Base-by-base conservation (phyloP, 2,888 invertebrate genomes). In the Cerceris ruficornis region DNA sequence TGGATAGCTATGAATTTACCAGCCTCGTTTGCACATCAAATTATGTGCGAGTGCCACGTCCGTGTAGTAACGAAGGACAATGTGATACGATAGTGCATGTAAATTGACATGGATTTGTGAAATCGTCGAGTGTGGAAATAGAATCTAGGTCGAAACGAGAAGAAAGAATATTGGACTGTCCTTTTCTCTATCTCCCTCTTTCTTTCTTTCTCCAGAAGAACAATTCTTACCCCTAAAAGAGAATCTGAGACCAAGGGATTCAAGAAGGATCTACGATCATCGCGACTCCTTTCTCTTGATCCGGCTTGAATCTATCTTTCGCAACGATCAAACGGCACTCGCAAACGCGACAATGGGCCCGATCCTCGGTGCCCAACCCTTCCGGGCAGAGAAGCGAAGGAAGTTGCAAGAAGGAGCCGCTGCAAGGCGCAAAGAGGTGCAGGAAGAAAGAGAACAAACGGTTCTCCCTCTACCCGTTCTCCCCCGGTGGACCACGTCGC, bases 311-410 rank as follows among this genome's bases (percentile, higher is more conserved):
- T 80, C 72, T 78, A 82, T 84, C 84, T 62, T 65, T 66, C 13
- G 43, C 11, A 14, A n/a, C 50, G 77, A 75, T 75, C 77, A 62
- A 65, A 69, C 60, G 73, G 78, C 77, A 77, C 77, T 80, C 80
- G 76, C 62, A 64, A 59, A 14, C 69, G 64, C 73, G 72, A 85
- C 87, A 87, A 87, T 86, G 69, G 77, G 4, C 42, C 68, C 60
- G 61, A 75, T 70, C 76, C 61, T 49, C 28, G 61, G 17, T 70
- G 54, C 59, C 67, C 69, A 28, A 64, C 70, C 79, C 79, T 60
- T 60, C 55, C 5, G 60, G 72, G 42, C 64, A 60, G 46, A 57
- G 61, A 71, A 15, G 4, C 28, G 28, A 28, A 28, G 28, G 28
- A 28, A 28, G 28, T 1, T 28, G 4, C 28, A 28, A 28, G 28